phyloP scores from a whole-genome alignment of 2,888 invertebrate genomes.

The Drosophila koepferae region DNA sequence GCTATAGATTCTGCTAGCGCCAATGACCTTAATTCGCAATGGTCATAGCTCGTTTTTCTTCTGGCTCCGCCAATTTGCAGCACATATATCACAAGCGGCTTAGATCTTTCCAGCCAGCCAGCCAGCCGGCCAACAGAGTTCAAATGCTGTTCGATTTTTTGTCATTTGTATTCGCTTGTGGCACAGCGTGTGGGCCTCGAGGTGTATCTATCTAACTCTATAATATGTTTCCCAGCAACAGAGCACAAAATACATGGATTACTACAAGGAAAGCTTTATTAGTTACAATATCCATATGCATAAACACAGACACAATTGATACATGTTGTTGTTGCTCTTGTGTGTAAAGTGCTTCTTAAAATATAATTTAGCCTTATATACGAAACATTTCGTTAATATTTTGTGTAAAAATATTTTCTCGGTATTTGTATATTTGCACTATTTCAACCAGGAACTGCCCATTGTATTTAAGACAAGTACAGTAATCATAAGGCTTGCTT shows the following conservation, averaged over 20 bases:
- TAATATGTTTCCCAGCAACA: conserved; percentile 12
- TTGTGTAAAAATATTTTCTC: conserved; percentile 48
- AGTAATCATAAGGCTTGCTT: conserved; percentile 13
- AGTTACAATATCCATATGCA: conserved; percentile 29
- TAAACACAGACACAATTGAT: conserved; percentile 27
- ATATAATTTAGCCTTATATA: conserved; percentile 33
- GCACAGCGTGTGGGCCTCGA: conserved; percentile 45
- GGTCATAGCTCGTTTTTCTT: conserved; percentile 72
- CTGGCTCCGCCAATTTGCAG: conserved; percentile 71
- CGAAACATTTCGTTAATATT: conserved; percentile 15
- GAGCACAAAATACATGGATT: conserved; percentile 24
- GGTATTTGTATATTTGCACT: conserved; percentile 72
- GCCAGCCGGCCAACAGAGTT: conserved; percentile 30
- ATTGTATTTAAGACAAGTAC: conserved; percentile 20
- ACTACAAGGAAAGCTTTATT: conserved; percentile 73
- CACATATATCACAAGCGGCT: conserved; percentile 63
- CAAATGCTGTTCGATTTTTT: conserved; percentile 38
- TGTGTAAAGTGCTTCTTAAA: conserved; percentile 36
- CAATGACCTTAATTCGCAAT: conserved; percentile 77
- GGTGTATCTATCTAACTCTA: conserved; percentile 12
- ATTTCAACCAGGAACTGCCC: conserved; percentile 79
- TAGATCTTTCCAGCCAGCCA: conserved; percentile 16
- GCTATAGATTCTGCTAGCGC: conserved; percentile 34
- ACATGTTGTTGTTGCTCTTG: background rate
- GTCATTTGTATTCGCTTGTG: conserved; percentile 47